Conservation (phyloP, 1,140 invertebrate species). For the Geopemphigus sp. region DNA sequence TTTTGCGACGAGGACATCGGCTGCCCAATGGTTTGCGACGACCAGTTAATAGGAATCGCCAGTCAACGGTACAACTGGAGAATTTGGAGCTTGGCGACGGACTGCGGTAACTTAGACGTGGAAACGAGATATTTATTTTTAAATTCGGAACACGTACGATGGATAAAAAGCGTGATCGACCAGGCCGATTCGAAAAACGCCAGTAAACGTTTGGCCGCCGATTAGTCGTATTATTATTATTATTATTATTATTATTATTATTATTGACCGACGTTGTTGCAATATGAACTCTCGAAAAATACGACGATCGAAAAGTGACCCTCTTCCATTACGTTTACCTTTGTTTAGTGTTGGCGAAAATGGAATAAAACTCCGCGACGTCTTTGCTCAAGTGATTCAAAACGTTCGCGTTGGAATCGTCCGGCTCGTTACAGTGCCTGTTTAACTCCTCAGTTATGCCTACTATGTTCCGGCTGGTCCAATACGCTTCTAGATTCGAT, state of each 20-base stretch:
- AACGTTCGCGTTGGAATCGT: slow-evolving; percentile 7
- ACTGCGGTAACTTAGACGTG: slow-evolving; percentile 29
- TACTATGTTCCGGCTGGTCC: slow-evolving; percentile 21
- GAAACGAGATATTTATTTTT: slow-evolving; percentile 20
- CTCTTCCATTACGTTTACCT: background rate
- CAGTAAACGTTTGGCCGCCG: no score
- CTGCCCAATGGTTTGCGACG: slow-evolving; percentile 28
- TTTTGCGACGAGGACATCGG: slow-evolving; percentile 40
- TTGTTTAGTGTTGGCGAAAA: slow-evolving; percentile 16
- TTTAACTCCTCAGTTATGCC: slow-evolving; percentile 22
- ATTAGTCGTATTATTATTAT: no score
- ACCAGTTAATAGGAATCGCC: slow-evolving; percentile 24
- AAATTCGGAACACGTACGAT: background rate
- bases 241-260: no score
- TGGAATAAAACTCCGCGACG: slow-evolving; percentile 33
- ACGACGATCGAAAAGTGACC: no score
- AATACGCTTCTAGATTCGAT: slow-evolving; percentile 41
- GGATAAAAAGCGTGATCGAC: slow-evolving; percentile 13
- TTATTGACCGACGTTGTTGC: no score
- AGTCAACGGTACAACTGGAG: slow-evolving; percentile 30
- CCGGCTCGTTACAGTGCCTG: slow-evolving; percentile 17
- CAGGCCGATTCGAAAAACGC: background rate
- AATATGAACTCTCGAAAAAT: no score
- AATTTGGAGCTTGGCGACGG: background rate
- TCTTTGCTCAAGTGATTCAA: slow-evolving; percentile 14